Evolutionary conservation across 2,797 vertebrate genomes (phyloP).

Genomic region (Odontamblyopus rebecca): DNA sequence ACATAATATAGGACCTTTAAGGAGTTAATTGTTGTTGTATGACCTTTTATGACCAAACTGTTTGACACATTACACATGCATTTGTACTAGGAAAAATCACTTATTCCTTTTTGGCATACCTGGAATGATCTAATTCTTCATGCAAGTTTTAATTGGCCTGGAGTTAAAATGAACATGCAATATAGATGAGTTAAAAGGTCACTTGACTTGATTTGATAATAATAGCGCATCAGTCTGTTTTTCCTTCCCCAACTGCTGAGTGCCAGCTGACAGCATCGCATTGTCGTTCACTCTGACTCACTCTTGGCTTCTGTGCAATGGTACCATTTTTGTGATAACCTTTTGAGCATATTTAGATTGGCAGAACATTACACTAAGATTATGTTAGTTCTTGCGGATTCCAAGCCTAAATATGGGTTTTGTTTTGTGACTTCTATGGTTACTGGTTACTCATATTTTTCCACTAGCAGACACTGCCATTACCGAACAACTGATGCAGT

Average conservation of each 20-base stretch:
- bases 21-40: too few species aligned
- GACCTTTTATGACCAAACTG: background rate
- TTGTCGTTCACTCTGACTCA: slow-evolving; percentile 23
- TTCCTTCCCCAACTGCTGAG: slow-evolving; percentile 27
- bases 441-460: background rate
- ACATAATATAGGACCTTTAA: too few species aligned
- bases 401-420: background rate
- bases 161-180: slow-evolving; percentile 45
- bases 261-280: slow-evolving; percentile 1
- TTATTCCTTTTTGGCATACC: background rate
- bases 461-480: slow-evolving; percentile 8
- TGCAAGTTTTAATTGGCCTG: slow-evolving; percentile 23
- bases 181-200: slow-evolving; percentile 14
- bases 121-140: slow-evolving; percentile 27
- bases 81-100: background rate
- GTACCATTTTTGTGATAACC: slow-evolving; percentile 22
- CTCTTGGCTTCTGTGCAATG: slow-evolving; percentile 1
- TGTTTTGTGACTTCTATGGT: background rate
- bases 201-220: slow-evolving; percentile 17
- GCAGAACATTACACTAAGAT: background rate
- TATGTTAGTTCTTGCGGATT: background rate
- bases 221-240: slow-evolving; percentile 16
- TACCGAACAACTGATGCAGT: background rate
- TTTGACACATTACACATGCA: background rate
- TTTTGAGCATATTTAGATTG: slow-evolving; percentile 20